phyloP scores from a whole-genome alignment of 92 coral and sea anemone genomes.

The Porites evermanni region DNA sequence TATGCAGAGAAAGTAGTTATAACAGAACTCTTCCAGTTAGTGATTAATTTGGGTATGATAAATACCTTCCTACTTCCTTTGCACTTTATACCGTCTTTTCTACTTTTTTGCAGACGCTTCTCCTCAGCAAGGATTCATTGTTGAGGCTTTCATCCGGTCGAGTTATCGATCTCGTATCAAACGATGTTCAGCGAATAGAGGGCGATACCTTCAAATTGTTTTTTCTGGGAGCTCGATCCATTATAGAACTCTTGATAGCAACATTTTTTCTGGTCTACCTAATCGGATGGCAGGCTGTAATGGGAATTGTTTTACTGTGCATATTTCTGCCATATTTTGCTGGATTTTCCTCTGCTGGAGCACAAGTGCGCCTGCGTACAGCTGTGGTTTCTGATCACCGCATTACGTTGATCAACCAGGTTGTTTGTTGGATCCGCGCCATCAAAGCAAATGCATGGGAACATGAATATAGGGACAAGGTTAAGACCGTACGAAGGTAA shows the following conservation, averaged over 20 bases:
- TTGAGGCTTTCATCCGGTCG: no score
- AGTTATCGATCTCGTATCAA: no score
- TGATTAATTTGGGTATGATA: no score
- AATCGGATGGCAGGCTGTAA: neutral
- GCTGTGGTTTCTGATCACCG: neutral
- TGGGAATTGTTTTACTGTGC: slow-evolving; percentile 14
- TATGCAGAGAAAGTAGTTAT: no score
- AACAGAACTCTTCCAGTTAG: no score
- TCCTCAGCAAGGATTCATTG: no score
- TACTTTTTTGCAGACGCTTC: no score
- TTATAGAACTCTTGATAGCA: neutral
- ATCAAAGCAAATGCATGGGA: neutral
- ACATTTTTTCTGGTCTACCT: neutral
- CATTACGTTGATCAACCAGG: neutral
- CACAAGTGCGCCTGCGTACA: neutral
- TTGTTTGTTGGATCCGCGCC: neutral
- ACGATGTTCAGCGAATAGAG: no score
- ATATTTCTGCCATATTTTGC: slow-evolving; percentile 12
- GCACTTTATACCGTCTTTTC: no score
- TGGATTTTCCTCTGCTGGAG: neutral
- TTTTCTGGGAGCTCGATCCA: neutral
- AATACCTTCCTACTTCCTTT: no score
- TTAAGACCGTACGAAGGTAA: neutral
- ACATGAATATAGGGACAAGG: neutral
- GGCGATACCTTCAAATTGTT: neutral